These are phyloP conservation scores for Lutjanus erythropterus DNA, from an alignment of 2,113 vertebrate species.

Conservation along the genomic window DNA sequence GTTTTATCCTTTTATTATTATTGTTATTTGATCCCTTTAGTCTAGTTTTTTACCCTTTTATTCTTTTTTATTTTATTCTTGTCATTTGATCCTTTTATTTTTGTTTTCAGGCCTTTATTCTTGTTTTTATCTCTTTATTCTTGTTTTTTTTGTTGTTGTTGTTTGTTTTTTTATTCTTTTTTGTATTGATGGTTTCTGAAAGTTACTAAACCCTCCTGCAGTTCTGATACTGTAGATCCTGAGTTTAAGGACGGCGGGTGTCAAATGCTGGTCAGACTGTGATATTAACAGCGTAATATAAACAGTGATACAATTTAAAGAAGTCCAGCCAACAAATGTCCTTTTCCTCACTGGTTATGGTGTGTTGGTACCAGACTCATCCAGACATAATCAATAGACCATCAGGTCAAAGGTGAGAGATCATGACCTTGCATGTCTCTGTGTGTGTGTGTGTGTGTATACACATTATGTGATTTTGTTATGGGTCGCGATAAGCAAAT, in stretches of 20 bases:
- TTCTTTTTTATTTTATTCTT: no score
- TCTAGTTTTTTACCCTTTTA: no score
- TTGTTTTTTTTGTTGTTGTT: no score
- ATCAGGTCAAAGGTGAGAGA: slow-evolving; percentile 63
- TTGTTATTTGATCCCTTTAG: no score
- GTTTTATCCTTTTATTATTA: no score
- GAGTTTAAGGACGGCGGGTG: not conserved
- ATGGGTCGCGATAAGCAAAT: not conserved
- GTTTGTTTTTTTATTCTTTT: no score
- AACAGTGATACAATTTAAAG: not conserved
- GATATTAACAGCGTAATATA: not conserved
- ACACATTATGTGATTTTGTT: slow-evolving; percentile 6
- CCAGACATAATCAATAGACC: slow-evolving; percentile 80
- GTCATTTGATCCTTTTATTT: no score
- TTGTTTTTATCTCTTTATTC: no score
- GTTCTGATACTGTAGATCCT: not conserved
- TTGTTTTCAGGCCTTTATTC: no score
- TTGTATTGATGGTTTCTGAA: no score
- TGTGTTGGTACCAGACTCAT: slow-evolving; percentile 16
- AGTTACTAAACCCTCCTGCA: no score
- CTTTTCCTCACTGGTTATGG: not conserved
- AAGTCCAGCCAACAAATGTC: not conserved
- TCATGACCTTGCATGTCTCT: slow-evolving; percentile 34
- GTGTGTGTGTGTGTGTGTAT: slow-evolving; percentile 2
- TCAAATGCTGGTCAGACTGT: not conserved